Conservation (phyloP, 2,113 vertebrate species). For the Poeciliopsis prolifica region DNA sequence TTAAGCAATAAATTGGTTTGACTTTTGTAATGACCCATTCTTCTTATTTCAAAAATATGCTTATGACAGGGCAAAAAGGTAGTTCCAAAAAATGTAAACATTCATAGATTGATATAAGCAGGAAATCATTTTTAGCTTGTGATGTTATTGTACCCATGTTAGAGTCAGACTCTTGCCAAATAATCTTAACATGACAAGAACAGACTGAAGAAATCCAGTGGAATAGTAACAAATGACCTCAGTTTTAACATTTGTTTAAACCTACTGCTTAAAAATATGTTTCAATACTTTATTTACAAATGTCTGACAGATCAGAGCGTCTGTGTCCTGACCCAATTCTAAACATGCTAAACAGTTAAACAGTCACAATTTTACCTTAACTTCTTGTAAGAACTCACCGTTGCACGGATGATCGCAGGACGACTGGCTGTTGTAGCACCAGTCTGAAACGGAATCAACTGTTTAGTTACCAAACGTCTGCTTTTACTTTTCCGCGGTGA, state of each 20-base stretch:
- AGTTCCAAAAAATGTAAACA: too few relatives aligned
- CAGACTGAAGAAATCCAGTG: background rate
- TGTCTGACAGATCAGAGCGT: background rate
- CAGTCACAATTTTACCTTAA: background rate
- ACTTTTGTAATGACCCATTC: background rate
- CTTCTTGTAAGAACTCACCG: slow-evolving; percentile 54
- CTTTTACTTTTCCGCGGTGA: background rate
- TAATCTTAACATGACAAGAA: background rate
- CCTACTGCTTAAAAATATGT: too few relatives aligned
- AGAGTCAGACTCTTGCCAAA: background rate
- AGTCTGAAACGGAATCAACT: slow-evolving; percentile 64
- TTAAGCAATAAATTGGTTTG: background rate
- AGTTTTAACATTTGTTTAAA: background rate
- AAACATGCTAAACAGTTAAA: background rate
- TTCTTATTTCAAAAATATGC: background rate
- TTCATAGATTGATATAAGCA: background rate
- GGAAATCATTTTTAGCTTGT: background rate
- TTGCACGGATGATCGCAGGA: slow-evolving; percentile 70
- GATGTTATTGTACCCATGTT: background rate
- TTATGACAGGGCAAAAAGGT: background rate
- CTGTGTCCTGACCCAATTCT: background rate
- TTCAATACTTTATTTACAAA: too few relatives aligned
- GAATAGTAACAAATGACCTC: background rate
- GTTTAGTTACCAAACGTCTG: background rate
- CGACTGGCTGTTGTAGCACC: slow-evolving; percentile 81